Evolutionary conservation across 2,888 invertebrate genomes (phyloP).

Genomic region (Drosophila neotestacea): DNA sequence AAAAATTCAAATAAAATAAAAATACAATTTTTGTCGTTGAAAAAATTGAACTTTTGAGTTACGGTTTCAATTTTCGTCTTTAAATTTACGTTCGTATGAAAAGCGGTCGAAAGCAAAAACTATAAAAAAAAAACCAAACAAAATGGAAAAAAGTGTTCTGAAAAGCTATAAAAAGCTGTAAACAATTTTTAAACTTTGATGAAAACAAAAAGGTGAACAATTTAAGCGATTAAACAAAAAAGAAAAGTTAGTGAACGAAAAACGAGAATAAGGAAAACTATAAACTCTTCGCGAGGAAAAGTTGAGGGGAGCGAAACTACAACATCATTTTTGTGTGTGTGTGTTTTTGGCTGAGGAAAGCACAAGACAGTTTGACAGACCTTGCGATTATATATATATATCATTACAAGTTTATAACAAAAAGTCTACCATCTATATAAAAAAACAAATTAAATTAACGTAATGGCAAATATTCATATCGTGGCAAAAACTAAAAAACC

Average conservation of each 20-base stretch:
- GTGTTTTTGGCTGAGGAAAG: constrained; percentile 52
- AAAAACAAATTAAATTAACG: constrained; percentile 43
- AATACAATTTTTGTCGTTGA: constrained; percentile 52
- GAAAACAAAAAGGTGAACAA: constrained; percentile 54
- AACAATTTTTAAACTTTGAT: constrained; percentile 63
- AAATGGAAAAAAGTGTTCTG: constrained; percentile 57
- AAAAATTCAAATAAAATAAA: constrained; percentile 28
- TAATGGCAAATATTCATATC: constrained; percentile 74
- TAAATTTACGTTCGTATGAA: constrained; percentile 73
- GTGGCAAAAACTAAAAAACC: constrained; percentile 60
- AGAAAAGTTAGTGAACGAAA: constrained; percentile 31
- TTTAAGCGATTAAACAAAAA: constrained; percentile 36
- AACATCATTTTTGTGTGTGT: constrained; percentile 43
- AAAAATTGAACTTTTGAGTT: constrained; percentile 68
- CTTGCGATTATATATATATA: constrained; percentile 43
- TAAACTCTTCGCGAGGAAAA: constrained; percentile 34
- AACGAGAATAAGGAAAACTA: constrained; percentile 30
- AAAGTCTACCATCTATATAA: constrained; percentile 25
- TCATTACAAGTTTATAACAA: constrained; percentile 39
- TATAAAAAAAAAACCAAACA: constrained; percentile 20
- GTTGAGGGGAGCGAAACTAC: constrained; percentile 20
- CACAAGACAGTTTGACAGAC: constrained; percentile 51
- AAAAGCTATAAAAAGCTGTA: constrained; percentile 44
- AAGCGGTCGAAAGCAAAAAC: constrained; percentile 56
- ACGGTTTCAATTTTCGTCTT: constrained; percentile 77